These are phyloP conservation scores for Ia io DNA, from an alignment of 2,113 vertebrate species.

Conservation along the genomic window DNA sequence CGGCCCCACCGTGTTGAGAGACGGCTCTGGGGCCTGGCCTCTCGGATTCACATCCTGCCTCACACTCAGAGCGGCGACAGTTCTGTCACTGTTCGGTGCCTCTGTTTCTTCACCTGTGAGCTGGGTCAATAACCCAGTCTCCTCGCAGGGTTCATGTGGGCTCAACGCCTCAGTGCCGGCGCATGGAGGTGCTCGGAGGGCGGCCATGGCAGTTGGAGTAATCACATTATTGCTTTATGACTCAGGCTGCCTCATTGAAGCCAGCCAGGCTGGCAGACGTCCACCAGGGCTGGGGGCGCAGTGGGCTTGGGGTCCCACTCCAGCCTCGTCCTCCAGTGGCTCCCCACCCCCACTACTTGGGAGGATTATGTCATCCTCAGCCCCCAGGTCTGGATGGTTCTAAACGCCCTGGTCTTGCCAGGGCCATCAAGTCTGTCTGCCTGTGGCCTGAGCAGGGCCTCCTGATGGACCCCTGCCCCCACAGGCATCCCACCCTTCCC, in stretches of 20 bases:
- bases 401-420: neutral
- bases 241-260: neutral
- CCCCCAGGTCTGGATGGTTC: neutral
- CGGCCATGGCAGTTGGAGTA: accelerated
- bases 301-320: neutral
- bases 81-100: neutral
- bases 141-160: neutral
- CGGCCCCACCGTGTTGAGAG: accelerated
- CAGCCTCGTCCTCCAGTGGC: accelerated
- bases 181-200: accelerated
- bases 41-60: neutral
- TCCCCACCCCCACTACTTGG: neutral
- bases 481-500: neutral
- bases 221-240: neutral
- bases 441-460: neutral
- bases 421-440: neutral
- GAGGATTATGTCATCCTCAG: neutral
- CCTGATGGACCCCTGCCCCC: accelerated
- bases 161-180: accelerated
- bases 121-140: neutral
- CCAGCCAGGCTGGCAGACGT: neutral
- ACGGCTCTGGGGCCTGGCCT: neutral
- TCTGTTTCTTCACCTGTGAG: neutral
- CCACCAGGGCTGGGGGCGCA: neutral
- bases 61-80: neutral